These are phyloP conservation scores for Troides helena DNA, from an alignment of 2,888 invertebrate species.

Conservation along the genomic window DNA sequence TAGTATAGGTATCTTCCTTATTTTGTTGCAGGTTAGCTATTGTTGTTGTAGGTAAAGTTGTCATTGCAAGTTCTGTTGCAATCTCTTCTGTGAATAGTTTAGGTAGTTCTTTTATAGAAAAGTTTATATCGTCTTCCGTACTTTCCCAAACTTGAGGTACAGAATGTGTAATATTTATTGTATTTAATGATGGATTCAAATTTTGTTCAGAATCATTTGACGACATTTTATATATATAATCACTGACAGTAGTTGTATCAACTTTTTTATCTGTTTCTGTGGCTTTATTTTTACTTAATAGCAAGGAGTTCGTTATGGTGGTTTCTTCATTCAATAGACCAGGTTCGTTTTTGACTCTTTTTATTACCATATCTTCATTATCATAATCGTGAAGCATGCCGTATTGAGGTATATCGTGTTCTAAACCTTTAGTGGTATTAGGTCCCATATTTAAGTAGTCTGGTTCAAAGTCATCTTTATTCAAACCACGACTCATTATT, in stretches of 20 bases:
- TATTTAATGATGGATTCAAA: conserved; percentile 13
- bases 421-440: conserved; percentile 47
- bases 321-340: conserved; percentile 27
- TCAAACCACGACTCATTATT: conserved; percentile 48
- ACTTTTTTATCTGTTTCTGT: conserved; percentile 30
- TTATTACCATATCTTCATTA: conserved; percentile 58
- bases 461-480: conserved; percentile 67
- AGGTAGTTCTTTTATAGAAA: conserved; percentile 41
- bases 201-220: conserved; percentile 19
- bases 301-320: conserved; percentile 3
- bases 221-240: conserved; percentile 60
- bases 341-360: conserved; percentile 56
- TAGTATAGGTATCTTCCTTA: conserved; percentile 21
- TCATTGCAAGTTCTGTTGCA: conserved; percentile 33
- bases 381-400: conserved; percentile 65
- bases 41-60: conserved; percentile 33
- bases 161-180: conserved; percentile 17
- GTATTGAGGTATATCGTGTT: conserved; percentile 57
- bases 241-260: conserved; percentile 61
- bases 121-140: conserved; percentile 37
- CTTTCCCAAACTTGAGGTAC: conserved; percentile 27
- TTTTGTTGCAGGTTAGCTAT: conserved; percentile 20
- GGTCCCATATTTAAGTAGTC: conserved; percentile 63
- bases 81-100: conserved; percentile 33
- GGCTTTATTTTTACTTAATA: conserved; percentile 5